Conservation (phyloP, 2,113 vertebrate genomes). For the Pycnonotus jocosus region DNA sequence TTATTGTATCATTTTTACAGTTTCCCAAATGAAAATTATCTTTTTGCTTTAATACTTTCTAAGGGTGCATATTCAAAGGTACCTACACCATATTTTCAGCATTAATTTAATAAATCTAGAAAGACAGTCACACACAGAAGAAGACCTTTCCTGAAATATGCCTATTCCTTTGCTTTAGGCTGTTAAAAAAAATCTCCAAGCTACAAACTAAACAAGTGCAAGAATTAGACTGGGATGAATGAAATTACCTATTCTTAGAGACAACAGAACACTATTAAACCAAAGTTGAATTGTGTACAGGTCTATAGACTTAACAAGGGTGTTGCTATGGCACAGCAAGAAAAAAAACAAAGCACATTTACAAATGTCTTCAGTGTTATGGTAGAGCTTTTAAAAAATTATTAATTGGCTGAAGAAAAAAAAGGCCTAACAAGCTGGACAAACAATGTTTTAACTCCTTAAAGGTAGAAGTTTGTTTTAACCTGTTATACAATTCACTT, state of each 20-base stretch:
- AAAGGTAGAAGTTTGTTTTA: neutral
- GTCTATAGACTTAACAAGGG: neutral
- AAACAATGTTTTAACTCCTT: neutral
- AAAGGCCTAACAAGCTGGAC: neutral
- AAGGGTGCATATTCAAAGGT: neutral
- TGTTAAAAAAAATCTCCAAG: neutral
- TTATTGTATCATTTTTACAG: neutral
- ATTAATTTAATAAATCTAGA: slow-evolving; percentile 1
- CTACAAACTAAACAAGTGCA: neutral
- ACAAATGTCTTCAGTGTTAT: neutral
- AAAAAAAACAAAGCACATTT: neutral
- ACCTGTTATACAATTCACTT: neutral
- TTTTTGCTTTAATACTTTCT: neutral
- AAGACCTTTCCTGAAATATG: neutral
- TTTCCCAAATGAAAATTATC: neutral
- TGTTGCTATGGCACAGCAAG: neutral
- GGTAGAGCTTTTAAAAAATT: neutral
- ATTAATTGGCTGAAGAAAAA: neutral
- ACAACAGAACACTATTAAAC: neutral
- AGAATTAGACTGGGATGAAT: neutral
- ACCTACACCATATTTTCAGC: neutral
- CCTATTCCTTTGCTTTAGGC: neutral
- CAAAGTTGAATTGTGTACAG: neutral
- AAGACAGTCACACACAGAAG: neutral
- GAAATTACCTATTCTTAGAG: neutral